A percentile compares a stretch with the other conserved stretches of the same genome.
phyloP scores from a whole-genome alignment of 2,113 vertebrate species.

The Anhinga rufa region DNA sequence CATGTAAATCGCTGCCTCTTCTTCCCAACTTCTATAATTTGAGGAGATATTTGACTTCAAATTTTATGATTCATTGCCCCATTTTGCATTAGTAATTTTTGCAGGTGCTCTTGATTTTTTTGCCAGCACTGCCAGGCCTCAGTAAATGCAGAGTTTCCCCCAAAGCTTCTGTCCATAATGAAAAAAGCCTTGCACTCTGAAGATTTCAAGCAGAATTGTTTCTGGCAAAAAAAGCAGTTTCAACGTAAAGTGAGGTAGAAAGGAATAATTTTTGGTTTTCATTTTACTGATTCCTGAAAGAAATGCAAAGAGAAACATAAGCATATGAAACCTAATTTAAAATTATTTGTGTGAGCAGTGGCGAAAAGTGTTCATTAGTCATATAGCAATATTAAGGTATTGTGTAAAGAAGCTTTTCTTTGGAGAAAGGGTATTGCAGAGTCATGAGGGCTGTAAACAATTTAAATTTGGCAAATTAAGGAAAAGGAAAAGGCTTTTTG shows the following conservation, averaged over 20 bases:
- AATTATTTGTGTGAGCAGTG: neutral
- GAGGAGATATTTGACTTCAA: neutral
- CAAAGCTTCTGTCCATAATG: conserved; percentile 50
- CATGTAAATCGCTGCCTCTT: accelerated
- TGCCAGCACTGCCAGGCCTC: neutral
- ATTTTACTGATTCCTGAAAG: neutral
- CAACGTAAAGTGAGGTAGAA: conserved; percentile 41
- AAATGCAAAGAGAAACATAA: neutral
- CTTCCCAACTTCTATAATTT: neutral
- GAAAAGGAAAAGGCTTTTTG: neutral
- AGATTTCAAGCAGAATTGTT: conserved; percentile 47
- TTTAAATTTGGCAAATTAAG: neutral
- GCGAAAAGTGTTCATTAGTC: neutral
- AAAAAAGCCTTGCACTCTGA: conserved; percentile 50
- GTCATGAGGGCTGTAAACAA: neutral
- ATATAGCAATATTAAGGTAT: neutral
- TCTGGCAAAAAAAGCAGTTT: conserved; percentile 22
- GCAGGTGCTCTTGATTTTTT: conserved; percentile 57
- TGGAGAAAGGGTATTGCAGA: neutral
- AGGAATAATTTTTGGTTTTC: neutral
- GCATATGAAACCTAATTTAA: neutral
- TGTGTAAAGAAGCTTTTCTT: neutral
- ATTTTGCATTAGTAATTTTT: conserved; percentile 42
- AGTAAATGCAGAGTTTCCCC: conserved; percentile 42
- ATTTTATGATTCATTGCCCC: neutral